A percentile compares a stretch with the other conserved stretches of the same genome.
phyloP scores from a whole-genome alignment of 2,888 invertebrate genomes.

The Aporophyla lueneburgensis region DNA sequence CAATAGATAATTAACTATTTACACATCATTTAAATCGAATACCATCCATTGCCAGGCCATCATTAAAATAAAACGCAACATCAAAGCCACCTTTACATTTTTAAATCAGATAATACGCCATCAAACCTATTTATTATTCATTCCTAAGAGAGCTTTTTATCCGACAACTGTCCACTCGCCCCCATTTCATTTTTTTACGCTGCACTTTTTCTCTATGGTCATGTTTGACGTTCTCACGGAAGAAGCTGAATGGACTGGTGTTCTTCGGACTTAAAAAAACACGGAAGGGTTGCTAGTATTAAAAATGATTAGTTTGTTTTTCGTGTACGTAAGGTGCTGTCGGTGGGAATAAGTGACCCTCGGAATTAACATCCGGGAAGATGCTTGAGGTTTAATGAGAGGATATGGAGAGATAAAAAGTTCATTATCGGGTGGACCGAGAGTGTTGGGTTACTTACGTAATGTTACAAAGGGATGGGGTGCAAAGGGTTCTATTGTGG shows the following conservation, averaged over 20 bases:
- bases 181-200: constrained; percentile 82
- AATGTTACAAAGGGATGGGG: constrained; percentile 38
- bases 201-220: constrained; percentile 83
- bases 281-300: constrained; percentile 89
- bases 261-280: constrained; percentile 80
- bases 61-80: constrained; percentile 63
- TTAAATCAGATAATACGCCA: constrained; percentile 80
- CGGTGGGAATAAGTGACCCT: constrained; percentile 89
- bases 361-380: constrained; percentile 87
- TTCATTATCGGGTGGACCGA: constrained; percentile 79
- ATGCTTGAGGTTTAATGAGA: constrained; percentile 84
- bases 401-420: constrained; percentile 84
- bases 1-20: constrained; percentile 55
- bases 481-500: constrained; percentile 51
- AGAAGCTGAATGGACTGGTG: constrained; percentile 85
- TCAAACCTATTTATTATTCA: constrained; percentile 82
- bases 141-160: constrained; percentile 81
- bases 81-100: constrained; percentile 74
- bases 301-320: constrained; percentile 88
- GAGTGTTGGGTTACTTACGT: constrained; percentile 75
- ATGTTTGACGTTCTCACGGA: constrained; percentile 89
- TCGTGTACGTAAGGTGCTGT: constrained; percentile 80
- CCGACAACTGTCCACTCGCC: constrained; percentile 88
- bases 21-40: constrained; percentile 54
- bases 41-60: no score